These are phyloP conservation scores for Acromyrmex heyeri DNA, from an alignment of 1,140 invertebrate species.

Conservation along the genomic window DNA sequence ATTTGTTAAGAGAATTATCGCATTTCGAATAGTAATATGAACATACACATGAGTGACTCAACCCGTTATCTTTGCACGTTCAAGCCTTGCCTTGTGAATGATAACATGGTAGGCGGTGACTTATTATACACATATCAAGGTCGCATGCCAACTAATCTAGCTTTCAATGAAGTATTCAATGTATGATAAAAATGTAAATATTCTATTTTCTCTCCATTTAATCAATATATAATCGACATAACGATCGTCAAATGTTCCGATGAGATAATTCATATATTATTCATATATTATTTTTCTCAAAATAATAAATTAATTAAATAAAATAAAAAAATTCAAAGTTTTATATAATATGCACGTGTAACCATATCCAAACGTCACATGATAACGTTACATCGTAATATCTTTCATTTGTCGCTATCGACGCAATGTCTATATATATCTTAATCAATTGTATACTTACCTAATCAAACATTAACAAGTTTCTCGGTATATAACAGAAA, in stretches of 20 bases:
- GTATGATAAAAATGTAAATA: conserved; percentile 4
- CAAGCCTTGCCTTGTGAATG: neutral
- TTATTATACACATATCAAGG: neutral
- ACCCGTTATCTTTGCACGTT: neutral
- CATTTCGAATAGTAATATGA: neutral
- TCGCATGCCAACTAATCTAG: neutral
- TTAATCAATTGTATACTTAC: neutral
- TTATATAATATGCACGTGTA: neutral
- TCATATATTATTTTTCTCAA: neutral
- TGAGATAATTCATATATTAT: neutral
- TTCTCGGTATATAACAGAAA: too few relatives aligned
- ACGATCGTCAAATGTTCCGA: neutral
- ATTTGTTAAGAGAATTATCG: neutral
- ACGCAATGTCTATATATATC: neutral
- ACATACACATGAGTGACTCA: neutral
- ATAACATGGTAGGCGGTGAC: neutral
- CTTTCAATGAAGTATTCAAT: neutral
- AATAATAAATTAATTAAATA: conserved; percentile 3
- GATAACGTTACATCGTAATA: neutral
- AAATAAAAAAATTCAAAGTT: neutral
- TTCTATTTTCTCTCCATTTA: neutral
- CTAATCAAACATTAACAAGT: conserved; percentile 11
- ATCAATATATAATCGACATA: neutral
- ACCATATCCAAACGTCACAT: neutral
- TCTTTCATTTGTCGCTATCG: neutral